A percentile compares a stretch with the other conserved stretches of the same genome.
Evolutionary conservation across 2,888 invertebrate genomes (phyloP).

Genomic region (Melanophora roralis): DNA sequence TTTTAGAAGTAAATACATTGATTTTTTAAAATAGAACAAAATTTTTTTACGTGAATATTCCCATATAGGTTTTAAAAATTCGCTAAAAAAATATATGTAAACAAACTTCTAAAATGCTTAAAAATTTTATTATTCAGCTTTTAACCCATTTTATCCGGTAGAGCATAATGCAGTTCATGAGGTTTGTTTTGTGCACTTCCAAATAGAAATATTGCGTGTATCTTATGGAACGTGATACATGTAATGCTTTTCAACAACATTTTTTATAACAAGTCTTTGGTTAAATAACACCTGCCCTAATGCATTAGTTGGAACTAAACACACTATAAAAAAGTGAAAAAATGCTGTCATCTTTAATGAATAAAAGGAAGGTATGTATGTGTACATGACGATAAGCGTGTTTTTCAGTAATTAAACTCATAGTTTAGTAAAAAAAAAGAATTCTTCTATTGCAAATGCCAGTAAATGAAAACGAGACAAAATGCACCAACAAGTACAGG

Average conservation of each 20-base stretch:
- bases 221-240: slow-evolving; percentile 49
- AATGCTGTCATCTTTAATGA: slow-evolving; percentile 48
- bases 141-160: too few species aligned
- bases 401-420: slow-evolving; percentile 58
- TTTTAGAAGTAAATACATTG: too few species aligned
- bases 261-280: slow-evolving; percentile 42
- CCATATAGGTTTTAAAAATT: too few species aligned
- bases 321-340: slow-evolving; percentile 34
- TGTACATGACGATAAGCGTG: slow-evolving; percentile 58
- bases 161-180: background rate
- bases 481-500: background rate
- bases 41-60: too few species aligned
- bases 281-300: slow-evolving; percentile 58
- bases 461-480: slow-evolving; percentile 20
- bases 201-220: slow-evolving; percentile 29
- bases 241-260: slow-evolving; percentile 37
- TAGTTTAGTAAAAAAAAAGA: slow-evolving; percentile 38
- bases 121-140: background rate
- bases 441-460: slow-evolving; percentile 17
- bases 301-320: slow-evolving; percentile 24
- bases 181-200: background rate
- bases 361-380: too few species aligned
- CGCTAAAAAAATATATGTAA: too few species aligned
- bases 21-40: too few species aligned
- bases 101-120: background rate